A percentile compares a stretch with the other conserved stretches of the same genome.
Conservation (phyloP, 2,888 invertebrate species). For the Ernsta delagoae region DNA sequence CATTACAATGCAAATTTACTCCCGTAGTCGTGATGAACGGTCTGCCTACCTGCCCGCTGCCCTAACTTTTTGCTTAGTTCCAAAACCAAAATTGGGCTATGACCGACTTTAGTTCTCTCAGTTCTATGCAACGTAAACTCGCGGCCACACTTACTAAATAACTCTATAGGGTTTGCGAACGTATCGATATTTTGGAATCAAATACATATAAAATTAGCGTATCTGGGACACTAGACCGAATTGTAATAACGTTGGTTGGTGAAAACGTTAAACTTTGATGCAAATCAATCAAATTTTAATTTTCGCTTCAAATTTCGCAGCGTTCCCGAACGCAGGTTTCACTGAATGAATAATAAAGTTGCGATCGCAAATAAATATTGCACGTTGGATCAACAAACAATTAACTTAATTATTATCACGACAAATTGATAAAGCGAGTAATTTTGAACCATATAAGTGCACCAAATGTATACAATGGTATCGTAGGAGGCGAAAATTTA, state of each 20-base stretch:
- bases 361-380: conserved; percentile 23
- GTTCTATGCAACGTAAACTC: no score
- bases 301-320: conserved; percentile 20
- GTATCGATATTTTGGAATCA: no score
- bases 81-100: conserved; percentile 65
- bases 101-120: no score
- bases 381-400: conserved; percentile 42
- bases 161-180: no score
- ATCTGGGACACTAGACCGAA: no score
- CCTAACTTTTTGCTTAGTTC: conserved; percentile 71
- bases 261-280: conserved; percentile 16
- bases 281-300: conserved; percentile 29
- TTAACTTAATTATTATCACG: conserved; percentile 55
- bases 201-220: no score
- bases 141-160: no score
- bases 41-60: conserved; percentile 68
- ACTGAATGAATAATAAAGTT: conserved; percentile 18
- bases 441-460: conserved; percentile 41
- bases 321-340: conserved; percentile 9
- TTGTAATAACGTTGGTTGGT: neutral
- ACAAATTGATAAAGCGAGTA: conserved; percentile 46
- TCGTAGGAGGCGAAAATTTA: conserved; percentile 59
- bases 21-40: conserved; percentile 67
- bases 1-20: conserved; percentile 80
- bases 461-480: conserved; percentile 48